These are phyloP conservation scores for Cynaeus angustus DNA, from an alignment of 2,888 invertebrate genomes.

Conservation along the genomic window DNA sequence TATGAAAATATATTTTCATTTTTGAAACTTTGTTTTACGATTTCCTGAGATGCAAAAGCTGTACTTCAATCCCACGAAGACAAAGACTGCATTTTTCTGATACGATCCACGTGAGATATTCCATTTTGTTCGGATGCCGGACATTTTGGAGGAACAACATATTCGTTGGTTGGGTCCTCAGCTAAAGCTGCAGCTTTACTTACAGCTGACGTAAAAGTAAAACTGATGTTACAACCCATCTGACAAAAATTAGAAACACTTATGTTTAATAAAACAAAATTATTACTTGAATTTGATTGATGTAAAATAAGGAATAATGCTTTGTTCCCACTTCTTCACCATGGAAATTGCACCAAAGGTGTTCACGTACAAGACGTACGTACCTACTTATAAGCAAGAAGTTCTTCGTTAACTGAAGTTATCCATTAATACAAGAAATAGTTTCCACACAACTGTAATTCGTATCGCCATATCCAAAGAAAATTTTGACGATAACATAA, in stretches of 20 bases:
- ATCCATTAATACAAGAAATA: no score
- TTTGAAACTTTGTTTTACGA: slow-evolving; percentile 78
- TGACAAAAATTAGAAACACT: not conserved
- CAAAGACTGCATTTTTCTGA: slow-evolving; percentile 94
- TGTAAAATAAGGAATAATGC: slow-evolving; percentile 84
- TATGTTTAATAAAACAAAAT: not conserved
- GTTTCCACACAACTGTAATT: slow-evolving; percentile 85
- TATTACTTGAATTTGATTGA: slow-evolving; percentile 72
- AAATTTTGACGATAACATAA: slow-evolving; percentile 76
- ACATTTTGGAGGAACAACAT: slow-evolving; percentile 82
- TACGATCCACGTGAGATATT: slow-evolving; percentile 93
- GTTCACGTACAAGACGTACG: slow-evolving; percentile 82
- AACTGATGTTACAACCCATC: slow-evolving; percentile 23
- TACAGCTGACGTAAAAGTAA: slow-evolving; percentile 23
- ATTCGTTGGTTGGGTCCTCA: slow-evolving; percentile 66
- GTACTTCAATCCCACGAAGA: slow-evolving; percentile 99
- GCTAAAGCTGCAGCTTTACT: slow-evolving; percentile 57
- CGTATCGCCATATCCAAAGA: slow-evolving; percentile 83
- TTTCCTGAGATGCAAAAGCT: slow-evolving; percentile 93
- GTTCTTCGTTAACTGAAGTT: slow-evolving; percentile 60
- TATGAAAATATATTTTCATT: slow-evolving; percentile 60
- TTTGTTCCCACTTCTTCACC: slow-evolving; percentile 77
- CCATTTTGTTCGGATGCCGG: slow-evolving; percentile 85
- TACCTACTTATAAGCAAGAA: slow-evolving; percentile 65
- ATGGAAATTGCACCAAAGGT: slow-evolving; percentile 84